Evolutionary conservation across 2,797 vertebrate genomes (phyloP), one percentile per base, ranked within the genome.

Genomic region (Okamejei kenojei): DNA sequence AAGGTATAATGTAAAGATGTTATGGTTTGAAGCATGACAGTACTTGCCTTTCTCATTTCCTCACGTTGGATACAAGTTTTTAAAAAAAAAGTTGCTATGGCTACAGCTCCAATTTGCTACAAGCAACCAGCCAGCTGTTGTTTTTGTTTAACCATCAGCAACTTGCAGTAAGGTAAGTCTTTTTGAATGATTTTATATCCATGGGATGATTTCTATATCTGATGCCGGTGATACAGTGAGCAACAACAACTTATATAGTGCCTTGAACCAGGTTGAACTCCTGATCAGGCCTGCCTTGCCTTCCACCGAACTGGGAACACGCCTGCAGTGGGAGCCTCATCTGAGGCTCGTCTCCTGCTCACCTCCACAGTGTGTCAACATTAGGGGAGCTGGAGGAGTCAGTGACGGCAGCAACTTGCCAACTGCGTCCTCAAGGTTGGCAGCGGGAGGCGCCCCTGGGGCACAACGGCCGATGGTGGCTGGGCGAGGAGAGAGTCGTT

Each of bases 21-120:
- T 79, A 79, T 79, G 32, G 32, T 79, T 79, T 79, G 78, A 79
- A 79, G 32, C 77, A 79, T 79, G 77, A 35, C n/a, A 79, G 77
- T 5, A 19, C 15, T 79, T 79, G 32, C 19, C 8, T 79, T 29
- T 79, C 32, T 7, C 32, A 79, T 19, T 79, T 79, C 32, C 13
- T 35, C 78, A 80, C 38, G 9, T 80, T 80, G 35, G 79, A 45
- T 80, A 19, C 79, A 45, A 80, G 79, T 80, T 45, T 45, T 45
- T 45, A 38, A 38, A 38, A 38, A 35, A 80, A 80, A 45, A 80
- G 79, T 45, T 80, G 79, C 19, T 45, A 80, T 80, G 79, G 79
- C 79, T 45, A 80, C 35, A 45, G 17, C 35, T 80, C 79, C 38
- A 35, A 80, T 80, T 80, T 45, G 38, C 79, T 45, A 21, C 23